A percentile compares a stretch with the other conserved stretches of the same genome.
phyloP scores from a whole-genome alignment of 2,113 vertebrate genomes.

The Eulacestoma nigropectus region DNA sequence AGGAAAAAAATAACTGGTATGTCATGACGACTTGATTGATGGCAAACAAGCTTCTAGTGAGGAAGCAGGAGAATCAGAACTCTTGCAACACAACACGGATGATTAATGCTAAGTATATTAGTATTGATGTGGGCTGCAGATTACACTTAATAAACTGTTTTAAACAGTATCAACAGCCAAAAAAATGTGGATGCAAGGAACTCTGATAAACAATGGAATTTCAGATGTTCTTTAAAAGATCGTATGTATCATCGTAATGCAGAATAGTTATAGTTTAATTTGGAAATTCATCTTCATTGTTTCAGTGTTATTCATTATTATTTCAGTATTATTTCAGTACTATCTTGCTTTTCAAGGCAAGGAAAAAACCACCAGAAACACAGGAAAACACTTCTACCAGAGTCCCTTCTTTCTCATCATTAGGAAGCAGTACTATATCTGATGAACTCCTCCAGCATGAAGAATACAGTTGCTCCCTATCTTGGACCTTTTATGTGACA shows the following conservation, averaged over 20 bases:
- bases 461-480: background rate
- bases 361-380: background rate
- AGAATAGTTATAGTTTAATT: background rate
- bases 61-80: background rate
- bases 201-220: background rate
- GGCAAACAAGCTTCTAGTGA: background rate
- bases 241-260: rapidly evolving
- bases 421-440: background rate
- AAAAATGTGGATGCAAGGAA: background rate
- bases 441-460: background rate
- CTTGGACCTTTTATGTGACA: background rate
- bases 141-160: constrained; percentile 5
- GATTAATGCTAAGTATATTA: background rate
- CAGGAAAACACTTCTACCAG: background rate
- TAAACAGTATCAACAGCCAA: background rate
- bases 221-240: background rate
- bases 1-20: background rate
- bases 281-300: background rate
- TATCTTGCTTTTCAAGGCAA: background rate
- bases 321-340: background rate
- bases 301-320: background rate
- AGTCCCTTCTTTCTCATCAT: background rate
- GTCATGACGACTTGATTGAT: background rate
- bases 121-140: background rate
- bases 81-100: background rate